These are phyloP conservation scores for Sarcophilus harrisii DNA, from an alignment of 2,797 vertebrate species.

Conservation along the genomic window DNA sequence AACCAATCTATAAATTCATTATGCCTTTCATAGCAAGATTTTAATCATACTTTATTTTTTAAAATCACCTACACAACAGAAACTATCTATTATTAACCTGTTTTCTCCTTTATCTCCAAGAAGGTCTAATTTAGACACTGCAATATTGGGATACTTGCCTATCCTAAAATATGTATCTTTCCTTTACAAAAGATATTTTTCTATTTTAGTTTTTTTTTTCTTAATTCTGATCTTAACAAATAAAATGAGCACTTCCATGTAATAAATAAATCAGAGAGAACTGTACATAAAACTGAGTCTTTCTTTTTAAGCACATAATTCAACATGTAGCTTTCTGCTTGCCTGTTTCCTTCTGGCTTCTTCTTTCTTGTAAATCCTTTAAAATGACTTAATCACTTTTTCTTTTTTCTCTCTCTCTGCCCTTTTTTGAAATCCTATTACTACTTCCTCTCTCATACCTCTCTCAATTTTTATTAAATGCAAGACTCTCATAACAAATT, in stretches of 20 bases:
- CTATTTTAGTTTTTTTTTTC: background rate
- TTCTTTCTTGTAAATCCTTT: background rate
- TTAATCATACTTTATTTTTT: background rate
- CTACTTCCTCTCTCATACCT: background rate
- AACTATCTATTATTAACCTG: constrained; percentile 28
- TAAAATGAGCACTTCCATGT: background rate
- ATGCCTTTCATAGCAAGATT: background rate
- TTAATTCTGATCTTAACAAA: background rate
- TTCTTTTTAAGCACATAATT: background rate
- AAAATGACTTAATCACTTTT: background rate
- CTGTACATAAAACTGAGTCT: background rate
- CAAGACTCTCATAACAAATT: background rate
- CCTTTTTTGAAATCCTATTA: background rate
- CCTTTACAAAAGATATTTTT: constrained; percentile 27
- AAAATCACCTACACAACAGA: constrained; percentile 37
- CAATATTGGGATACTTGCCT: constrained; percentile 18
- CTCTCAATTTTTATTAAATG: background rate
- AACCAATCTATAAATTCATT: constrained; percentile 32
- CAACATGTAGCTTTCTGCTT: background rate
- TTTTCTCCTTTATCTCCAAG: constrained; percentile 40
- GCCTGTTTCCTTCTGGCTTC: background rate
- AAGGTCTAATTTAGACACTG: constrained; percentile 36
- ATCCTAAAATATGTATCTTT: constrained; percentile 36
- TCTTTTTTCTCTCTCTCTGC: background rate
- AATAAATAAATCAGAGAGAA: background rate